Evolutionary conservation across 2,113 vertebrate species (phyloP).

Genomic region (Origma solitaria): DNA sequence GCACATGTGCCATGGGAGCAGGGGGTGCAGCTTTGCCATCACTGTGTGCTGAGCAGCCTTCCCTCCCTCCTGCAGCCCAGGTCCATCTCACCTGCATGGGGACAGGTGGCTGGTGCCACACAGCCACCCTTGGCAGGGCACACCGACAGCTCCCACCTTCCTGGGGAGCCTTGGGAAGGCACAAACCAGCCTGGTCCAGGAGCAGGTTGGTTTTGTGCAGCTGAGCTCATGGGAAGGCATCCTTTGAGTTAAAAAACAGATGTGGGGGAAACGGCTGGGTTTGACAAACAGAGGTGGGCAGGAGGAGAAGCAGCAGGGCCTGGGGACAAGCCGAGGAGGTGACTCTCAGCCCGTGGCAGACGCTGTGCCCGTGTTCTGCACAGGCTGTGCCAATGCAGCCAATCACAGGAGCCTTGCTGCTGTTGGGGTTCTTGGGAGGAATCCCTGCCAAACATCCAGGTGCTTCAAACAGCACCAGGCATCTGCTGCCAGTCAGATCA

Average conservation of each 20-base stretch:
- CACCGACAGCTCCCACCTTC: background rate
- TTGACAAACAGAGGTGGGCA: background rate
- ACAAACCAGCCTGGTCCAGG: background rate
- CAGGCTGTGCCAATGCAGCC: background rate
- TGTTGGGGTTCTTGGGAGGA: background rate
- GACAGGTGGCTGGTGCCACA: background rate
- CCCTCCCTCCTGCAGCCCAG: background rate
- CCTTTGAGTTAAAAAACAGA: background rate
- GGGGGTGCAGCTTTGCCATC: background rate
- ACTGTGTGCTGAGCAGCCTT: background rate
- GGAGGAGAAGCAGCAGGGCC: background rate
- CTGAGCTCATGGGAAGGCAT: background rate
- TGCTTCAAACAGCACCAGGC: constrained; percentile 16
- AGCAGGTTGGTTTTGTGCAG: background rate
- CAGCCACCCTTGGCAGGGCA: background rate
- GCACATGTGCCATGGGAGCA: background rate
- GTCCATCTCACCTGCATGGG: background rate
- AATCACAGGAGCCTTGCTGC: background rate
- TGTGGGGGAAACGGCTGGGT: background rate
- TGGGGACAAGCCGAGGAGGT: background rate
- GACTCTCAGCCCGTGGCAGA: background rate
- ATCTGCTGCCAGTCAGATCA: background rate
- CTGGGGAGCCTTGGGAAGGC: background rate
- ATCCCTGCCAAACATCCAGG: constrained; percentile 1
- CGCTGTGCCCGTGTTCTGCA: background rate